phyloP scores from a whole-genome alignment of 2,888 invertebrate species.

The Cremastinae sp. region DNA sequence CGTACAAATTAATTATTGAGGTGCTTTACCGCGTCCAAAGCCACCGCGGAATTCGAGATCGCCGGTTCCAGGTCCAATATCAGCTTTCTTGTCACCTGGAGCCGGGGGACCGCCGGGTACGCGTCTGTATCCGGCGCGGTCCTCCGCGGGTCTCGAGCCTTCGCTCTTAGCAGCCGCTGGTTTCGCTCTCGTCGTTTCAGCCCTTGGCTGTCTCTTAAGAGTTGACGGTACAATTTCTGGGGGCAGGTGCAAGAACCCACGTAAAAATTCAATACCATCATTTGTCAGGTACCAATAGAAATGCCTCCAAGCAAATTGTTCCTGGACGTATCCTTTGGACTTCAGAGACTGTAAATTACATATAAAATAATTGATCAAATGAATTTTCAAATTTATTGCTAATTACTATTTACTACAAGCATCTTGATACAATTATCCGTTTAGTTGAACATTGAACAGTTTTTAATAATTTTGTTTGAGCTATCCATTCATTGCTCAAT shows the following conservation, averaged over 20 bases:
- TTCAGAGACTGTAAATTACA: conserved; percentile 87
- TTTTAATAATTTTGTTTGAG: too few relatives aligned
- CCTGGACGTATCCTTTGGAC: conserved; percentile 98
- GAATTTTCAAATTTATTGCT: background rate
- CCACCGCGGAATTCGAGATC: conserved; percentile 92
- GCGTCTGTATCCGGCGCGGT: conserved; percentile 91
- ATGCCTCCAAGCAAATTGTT: conserved; percentile 99
- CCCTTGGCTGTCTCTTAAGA: conserved; percentile 93
- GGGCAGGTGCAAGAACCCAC: conserved; percentile 97
- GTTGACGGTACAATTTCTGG: conserved; percentile 99
- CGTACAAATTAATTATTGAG: conserved; percentile 71
- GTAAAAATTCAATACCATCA: conserved; percentile 97
- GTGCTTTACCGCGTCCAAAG: conserved; percentile 77
- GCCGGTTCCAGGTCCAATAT: conserved; percentile 97
- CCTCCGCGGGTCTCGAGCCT: conserved; percentile 88
- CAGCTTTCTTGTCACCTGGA: conserved; percentile 95
- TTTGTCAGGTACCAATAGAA: conserved; percentile 99
- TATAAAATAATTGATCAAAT: conserved; percentile 2
- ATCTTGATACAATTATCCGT: too few relatives aligned
- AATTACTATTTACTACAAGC: background rate
- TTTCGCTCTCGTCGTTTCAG: conserved; percentile 92
- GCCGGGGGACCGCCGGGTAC: conserved; percentile 84
- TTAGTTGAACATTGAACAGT: too few relatives aligned
- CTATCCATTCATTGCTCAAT: too few relatives aligned
- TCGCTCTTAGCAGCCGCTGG: conserved; percentile 86